Conservation (phyloP, 1,140 invertebrate species). For the Eriosoma lanigerum region DNA sequence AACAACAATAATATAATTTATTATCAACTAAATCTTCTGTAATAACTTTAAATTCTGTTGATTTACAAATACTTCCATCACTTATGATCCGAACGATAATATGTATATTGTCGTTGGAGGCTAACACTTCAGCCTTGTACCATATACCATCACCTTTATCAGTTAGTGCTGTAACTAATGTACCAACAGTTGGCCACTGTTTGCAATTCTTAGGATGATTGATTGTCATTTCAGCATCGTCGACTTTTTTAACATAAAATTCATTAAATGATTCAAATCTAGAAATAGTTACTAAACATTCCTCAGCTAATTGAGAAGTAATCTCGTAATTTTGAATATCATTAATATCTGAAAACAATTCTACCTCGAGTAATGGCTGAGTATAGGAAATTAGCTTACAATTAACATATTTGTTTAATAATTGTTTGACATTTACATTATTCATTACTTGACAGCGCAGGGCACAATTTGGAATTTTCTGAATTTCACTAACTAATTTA, state of each 20-base stretch:
- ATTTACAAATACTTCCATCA: neutral
- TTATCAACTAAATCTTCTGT: neutral
- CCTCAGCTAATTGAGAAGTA: neutral
- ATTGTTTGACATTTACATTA: constrained; percentile 14
- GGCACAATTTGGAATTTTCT: constrained; percentile 35
- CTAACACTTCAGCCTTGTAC: neutral
- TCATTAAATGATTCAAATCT: constrained; percentile 28
- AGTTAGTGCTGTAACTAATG: neutral
- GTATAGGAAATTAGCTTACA: constrained; percentile 20
- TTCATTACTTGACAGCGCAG: neutral
- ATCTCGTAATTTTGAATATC: neutral
- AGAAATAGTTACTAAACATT: neutral
- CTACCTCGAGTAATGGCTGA: neutral
- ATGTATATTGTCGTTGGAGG: neutral
- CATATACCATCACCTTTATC: neutral
- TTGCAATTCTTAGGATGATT: neutral
- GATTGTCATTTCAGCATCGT: neutral
- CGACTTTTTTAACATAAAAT: constrained; percentile 16
- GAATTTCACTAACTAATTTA: constrained; percentile 33
- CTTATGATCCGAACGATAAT: neutral
- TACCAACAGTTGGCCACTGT: neutral
- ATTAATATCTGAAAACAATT: neutral
- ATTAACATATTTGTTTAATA: constrained; percentile 5
- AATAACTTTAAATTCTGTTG: neutral
- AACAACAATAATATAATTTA: constrained; percentile 9